Conservation (phyloP, 2,113 vertebrate species). For the Gadus macrocephalus region DNA sequence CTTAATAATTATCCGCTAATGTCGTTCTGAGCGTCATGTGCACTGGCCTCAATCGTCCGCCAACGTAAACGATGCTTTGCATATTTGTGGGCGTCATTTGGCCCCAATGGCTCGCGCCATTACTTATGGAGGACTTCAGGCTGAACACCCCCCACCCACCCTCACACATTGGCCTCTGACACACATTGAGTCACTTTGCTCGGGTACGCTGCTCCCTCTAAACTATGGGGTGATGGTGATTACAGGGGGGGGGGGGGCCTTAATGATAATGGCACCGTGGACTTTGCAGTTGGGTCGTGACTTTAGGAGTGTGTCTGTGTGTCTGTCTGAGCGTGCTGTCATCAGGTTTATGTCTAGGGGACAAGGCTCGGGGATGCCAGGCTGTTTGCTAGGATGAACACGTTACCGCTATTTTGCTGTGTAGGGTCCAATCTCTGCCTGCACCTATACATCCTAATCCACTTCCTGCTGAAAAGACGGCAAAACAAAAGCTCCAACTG, state of each 20-base stretch:
- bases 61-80: slow-evolving; percentile 66
- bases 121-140: slow-evolving; percentile 44
- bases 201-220: slow-evolving; percentile 39
- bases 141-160: slow-evolving; percentile 24
- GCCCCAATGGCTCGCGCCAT: slow-evolving; percentile 43
- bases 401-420: too few species aligned
- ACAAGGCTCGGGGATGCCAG: background rate
- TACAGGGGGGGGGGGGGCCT: slow-evolving; percentile 24
- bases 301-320: slow-evolving; percentile 11
- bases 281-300: slow-evolving; percentile 35
- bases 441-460: too few species aligned
- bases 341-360: background rate
- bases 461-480: too few species aligned
- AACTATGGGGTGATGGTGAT: slow-evolving; percentile 43
- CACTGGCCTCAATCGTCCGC: slow-evolving; percentile 52
- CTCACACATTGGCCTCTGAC: slow-evolving; percentile 24
- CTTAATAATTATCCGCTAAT: slow-evolving; percentile 55
- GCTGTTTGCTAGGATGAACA: background rate
- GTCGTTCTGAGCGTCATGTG: slow-evolving; percentile 47
- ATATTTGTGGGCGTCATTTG: slow-evolving; percentile 56
- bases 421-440: too few species aligned
- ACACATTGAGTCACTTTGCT: slow-evolving; percentile 41
- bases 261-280: slow-evolving; percentile 35
- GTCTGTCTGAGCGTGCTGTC: background rate
- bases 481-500: too few species aligned